These are phyloP conservation scores for Falcunculus frontatus DNA, from an alignment of 2,113 vertebrate species.

Conservation along the genomic window DNA sequence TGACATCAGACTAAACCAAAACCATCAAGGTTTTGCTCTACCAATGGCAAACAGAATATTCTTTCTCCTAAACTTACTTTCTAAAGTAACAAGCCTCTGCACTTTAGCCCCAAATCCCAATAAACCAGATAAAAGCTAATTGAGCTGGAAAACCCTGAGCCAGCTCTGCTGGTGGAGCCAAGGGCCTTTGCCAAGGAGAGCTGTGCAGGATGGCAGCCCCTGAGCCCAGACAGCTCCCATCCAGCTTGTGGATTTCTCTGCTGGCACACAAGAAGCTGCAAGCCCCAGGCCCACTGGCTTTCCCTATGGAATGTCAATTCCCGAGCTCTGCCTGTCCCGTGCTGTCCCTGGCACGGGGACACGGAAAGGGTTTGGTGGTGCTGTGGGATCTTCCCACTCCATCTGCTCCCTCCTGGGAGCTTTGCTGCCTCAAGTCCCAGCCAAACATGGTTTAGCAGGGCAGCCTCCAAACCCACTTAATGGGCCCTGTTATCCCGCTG, in stretches of 20 bases:
- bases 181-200: background rate
- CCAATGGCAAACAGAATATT: background rate
- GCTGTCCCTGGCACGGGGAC: background rate
- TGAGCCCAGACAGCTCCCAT: background rate
- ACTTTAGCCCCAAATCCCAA: background rate
- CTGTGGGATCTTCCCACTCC: background rate
- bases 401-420: background rate
- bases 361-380: background rate
- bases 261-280: background rate
- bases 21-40: background rate
- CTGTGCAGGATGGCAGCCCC: background rate
- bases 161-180: background rate
- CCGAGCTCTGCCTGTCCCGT: rapidly evolving
- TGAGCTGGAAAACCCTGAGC: background rate
- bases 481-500: background rate
- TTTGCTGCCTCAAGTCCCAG: background rate
- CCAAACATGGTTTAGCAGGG: background rate
- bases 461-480: background rate
- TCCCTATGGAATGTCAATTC: background rate
- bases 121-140: background rate
- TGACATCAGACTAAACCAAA: background rate
- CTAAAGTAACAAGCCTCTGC: background rate
- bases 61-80: background rate
- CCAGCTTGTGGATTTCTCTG: background rate
- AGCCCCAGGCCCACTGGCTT: rapidly evolving